Conservation (phyloP, 2,797 vertebrate genomes). For the Glyptemys insculpta region DNA sequence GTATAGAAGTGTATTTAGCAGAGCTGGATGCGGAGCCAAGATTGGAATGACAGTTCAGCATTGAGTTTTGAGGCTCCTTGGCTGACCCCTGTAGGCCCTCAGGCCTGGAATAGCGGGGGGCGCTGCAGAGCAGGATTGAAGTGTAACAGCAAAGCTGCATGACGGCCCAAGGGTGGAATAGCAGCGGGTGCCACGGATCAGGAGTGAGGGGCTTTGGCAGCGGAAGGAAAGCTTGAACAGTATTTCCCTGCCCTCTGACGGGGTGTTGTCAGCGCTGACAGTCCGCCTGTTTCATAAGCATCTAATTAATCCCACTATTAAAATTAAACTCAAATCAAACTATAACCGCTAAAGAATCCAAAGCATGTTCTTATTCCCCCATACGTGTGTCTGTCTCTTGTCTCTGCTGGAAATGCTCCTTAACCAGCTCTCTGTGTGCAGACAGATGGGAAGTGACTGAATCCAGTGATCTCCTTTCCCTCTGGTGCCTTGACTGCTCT, state of each 20-base stretch:
- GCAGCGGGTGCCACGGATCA: not conserved
- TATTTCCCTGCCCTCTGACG: slow-evolving; percentile 9
- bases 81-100: not conserved
- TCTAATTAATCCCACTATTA: slow-evolving; percentile 33
- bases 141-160: not conserved
- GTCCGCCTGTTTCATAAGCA: not conserved
- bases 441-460: not conserved
- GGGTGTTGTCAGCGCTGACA: slow-evolving; percentile 20
- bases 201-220: not conserved
- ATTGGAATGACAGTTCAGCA: not conserved
- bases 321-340: not conserved
- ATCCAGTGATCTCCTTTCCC: not conserved
- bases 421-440: slow-evolving; percentile 2
- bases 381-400: not conserved
- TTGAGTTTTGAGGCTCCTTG: not conserved
- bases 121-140: not conserved
- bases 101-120: not conserved
- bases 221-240: not conserved
- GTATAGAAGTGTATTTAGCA: not conserved
- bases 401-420: not conserved
- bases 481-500: not conserved
- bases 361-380: slow-evolving; percentile 14
- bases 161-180: not conserved
- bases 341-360: slow-evolving; percentile 32
- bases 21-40: not conserved